Evolutionary conservation across 2,888 invertebrate species (phyloP).

Genomic region (Caenorhabditis sinica): DNA sequence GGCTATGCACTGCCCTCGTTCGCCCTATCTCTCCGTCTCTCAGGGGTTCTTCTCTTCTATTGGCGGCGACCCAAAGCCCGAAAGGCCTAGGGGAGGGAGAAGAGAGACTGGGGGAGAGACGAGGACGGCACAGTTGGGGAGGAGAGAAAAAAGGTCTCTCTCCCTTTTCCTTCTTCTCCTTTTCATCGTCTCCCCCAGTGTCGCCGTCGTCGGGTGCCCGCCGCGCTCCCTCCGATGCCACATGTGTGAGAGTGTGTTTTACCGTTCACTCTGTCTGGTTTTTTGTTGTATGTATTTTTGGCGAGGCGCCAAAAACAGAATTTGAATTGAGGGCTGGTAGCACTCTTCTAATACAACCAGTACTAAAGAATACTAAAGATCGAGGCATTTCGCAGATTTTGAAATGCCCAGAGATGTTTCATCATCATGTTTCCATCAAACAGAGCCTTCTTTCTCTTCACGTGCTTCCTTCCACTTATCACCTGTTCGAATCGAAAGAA

Average conservation of each 20-base stretch:
- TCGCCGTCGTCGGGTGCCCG: conserved; percentile 13
- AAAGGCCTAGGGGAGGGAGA: conserved; percentile 46
- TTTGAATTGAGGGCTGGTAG: conserved; percentile 30
- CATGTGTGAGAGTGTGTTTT: conserved; percentile 35
- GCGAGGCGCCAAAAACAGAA: conserved; percentile 52
- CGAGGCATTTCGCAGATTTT: background rate
- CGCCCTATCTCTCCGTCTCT: conserved; percentile 49
- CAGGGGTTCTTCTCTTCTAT: conserved; percentile 2
- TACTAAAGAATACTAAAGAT: background rate
- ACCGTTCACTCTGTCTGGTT: conserved; percentile 58
- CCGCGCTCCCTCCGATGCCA: conserved; percentile 8
- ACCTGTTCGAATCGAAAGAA: background rate
- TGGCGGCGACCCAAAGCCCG: conserved; percentile 19
- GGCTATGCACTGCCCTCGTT: conserved; percentile 44
- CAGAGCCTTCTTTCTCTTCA: background rate
- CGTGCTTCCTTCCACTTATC: background rate
- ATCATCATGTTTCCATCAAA: background rate
- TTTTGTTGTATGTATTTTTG: conserved; percentile 33
- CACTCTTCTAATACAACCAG: conserved; percentile 7
- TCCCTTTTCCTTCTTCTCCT: background rate
- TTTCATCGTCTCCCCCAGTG: conserved; percentile 6
- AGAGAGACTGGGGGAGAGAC: conserved; percentile 23
- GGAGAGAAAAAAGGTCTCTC: conserved; percentile 54
- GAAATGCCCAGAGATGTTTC: conserved; percentile 1
- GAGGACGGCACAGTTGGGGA: conserved; percentile 34